Evolutionary conservation across 2,113 vertebrate species (phyloP).

Genomic region (Antennarius striatus): DNA sequence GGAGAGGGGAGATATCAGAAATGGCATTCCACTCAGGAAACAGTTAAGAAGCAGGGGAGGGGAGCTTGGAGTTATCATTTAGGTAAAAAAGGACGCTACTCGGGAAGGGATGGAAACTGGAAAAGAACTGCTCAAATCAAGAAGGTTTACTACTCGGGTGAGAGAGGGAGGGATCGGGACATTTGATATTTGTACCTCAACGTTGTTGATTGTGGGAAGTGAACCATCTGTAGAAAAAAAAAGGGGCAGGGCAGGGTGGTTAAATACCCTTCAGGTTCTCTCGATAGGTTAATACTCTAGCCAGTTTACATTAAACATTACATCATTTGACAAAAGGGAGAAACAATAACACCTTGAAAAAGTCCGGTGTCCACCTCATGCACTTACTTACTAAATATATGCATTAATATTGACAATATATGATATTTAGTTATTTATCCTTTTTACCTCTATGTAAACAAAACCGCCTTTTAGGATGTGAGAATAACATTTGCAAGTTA

Average conservation of each 20-base stretch:
- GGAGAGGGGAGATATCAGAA: conserved; percentile 64
- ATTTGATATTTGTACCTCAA: conserved; percentile 84
- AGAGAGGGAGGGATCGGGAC: conserved; percentile 70
- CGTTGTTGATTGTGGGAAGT: conserved; percentile 74
- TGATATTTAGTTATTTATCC: background rate
- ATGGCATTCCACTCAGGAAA: conserved; percentile 74
- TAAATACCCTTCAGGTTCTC: conserved; percentile 72
- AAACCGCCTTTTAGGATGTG: background rate
- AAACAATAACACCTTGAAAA: conserved; percentile 30
- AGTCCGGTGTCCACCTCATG: conserved; percentile 5
- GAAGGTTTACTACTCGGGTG: conserved; percentile 75
- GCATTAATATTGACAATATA: conserved; percentile 9
- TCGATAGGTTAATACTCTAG: conserved; percentile 39
- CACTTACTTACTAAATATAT: conserved; percentile 9
- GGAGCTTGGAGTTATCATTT: conserved; percentile 64
- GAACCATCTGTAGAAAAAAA: conserved; percentile 85
- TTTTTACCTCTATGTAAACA: conserved; percentile 14
- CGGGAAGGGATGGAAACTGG: conserved; percentile 67
- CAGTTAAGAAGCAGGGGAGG: conserved; percentile 75
- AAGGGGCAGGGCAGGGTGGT: conserved; percentile 78
- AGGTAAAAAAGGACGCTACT: conserved; percentile 63
- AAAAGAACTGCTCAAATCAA: conserved; percentile 75
- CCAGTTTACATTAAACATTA: conserved; percentile 32
- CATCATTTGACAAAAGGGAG: conserved; percentile 21
- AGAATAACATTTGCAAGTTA: background rate